Evolutionary conservation across 2,113 vertebrate genomes (phyloP), one percentile per base, ranked within the genome.

Genomic region (Lophochroa leadbeateri): DNA sequence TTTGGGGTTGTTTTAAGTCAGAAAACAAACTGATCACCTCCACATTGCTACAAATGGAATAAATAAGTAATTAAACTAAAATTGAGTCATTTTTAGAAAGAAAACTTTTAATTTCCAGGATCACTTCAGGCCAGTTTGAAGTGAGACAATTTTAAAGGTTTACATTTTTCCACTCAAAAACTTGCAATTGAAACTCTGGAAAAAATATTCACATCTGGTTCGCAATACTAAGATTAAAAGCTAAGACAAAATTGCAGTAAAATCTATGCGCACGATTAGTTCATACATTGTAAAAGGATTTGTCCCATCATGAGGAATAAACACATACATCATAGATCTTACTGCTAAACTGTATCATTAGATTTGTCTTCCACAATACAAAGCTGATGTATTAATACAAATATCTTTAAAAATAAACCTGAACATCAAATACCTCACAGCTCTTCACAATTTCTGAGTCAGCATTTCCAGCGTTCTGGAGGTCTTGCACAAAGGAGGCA

Each of bases 361-460:
- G 24, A 65, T 69, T 50, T 20, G 24, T 7, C 58, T 79, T 70
- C 43, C 52, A 67, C 49, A 92, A 84, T 7, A 53, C 47, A 76
- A 82, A 52, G 10, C 23, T 4, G 6, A 90, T 10, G 46, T 4
- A 63, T 55, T 25, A 77, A 75, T 23, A 21, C 2, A 44, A 46
- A 9, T 33, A 69, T 16, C 27, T 17, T 10, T 25, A 35, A 19
- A n/a, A 64, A 72, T 29, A 81, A 95, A 63, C 27, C 17, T 85
- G 28, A 88, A 43, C 17, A 37, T 50, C 27, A 92, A 81, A 74
- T 97, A 99, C 99, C 99, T 99, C 99, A 74, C 98, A 99, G 88
- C 97, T 99, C 96, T 98, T 99, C 98, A 98, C 98, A 82, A 98
- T 97, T 96, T 99, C 98, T 0, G 96, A 98, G 97, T 99, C 98